Conservation (phyloP, 2,113 vertebrate genomes). For the Prunella himalayana region DNA sequence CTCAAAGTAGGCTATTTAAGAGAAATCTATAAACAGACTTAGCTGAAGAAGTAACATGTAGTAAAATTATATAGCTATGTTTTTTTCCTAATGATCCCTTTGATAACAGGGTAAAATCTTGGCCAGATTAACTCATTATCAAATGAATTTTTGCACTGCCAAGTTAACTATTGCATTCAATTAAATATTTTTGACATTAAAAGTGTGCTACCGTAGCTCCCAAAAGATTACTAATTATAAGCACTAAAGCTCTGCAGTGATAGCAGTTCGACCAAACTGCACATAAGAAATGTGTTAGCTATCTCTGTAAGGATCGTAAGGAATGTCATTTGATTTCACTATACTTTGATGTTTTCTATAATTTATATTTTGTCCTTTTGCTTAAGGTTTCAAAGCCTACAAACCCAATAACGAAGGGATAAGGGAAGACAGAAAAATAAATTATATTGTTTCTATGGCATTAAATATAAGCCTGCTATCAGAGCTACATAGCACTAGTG, state of each 20-base stretch:
- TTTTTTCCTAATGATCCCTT: neutral
- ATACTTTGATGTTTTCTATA: constrained; percentile 75
- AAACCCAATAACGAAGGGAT: constrained; percentile 89
- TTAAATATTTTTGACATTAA: constrained; percentile 35
- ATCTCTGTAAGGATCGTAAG: constrained; percentile 46
- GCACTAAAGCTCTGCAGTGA: constrained; percentile 40
- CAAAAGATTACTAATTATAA: constrained; percentile 70
- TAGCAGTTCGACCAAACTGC: constrained; percentile 30
- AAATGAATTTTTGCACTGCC: constrained; percentile 46
- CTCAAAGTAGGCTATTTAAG: neutral
- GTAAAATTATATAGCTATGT: neutral
- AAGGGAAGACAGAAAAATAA: constrained; percentile 92
- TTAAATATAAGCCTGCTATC: constrained; percentile 92
- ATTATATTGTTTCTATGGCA: constrained; percentile 96
- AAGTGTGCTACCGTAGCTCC: constrained; percentile 19
- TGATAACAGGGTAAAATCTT: constrained; percentile 8
- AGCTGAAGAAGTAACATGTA: neutral
- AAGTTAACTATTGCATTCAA: constrained; percentile 61
- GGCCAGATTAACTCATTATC: constrained; percentile 13
- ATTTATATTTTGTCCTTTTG: constrained; percentile 88
- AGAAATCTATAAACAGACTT: neutral
- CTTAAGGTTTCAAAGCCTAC: constrained; percentile 86
- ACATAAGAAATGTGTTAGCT: constrained; percentile 25
- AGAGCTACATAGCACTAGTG: constrained; percentile 87
- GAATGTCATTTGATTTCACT: constrained; percentile 76